These are phyloP conservation scores for Varecia variegata DNA, from an alignment of 2,797 vertebrate species.

Conservation along the genomic window DNA sequence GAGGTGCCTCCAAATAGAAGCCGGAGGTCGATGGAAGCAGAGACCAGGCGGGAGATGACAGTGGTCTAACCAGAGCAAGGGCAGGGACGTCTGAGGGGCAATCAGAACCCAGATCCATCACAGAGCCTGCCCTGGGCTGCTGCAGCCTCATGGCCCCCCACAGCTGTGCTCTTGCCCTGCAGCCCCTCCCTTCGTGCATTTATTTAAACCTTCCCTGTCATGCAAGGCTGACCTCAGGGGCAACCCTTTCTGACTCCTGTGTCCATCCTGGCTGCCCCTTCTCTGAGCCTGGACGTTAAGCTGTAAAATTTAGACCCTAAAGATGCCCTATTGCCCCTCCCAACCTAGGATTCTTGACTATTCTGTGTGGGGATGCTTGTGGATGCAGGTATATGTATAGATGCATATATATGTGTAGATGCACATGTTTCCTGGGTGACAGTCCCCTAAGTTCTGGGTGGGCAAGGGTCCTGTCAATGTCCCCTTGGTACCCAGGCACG, in stretches of 20 bases:
- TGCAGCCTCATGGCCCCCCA: background rate
- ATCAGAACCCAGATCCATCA: background rate
- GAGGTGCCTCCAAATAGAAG: background rate
- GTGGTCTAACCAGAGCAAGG: background rate
- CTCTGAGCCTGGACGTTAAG: background rate
- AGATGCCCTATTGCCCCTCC: background rate
- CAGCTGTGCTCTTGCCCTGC: fast-evolving
- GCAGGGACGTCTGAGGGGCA: background rate
- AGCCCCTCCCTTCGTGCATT: background rate
- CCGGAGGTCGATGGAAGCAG: background rate
- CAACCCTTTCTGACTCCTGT: background rate
- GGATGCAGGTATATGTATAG: background rate
- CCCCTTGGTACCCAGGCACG: background rate
- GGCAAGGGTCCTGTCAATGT: background rate
- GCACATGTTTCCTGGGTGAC: background rate
- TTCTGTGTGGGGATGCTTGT: background rate
- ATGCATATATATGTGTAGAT: fast-evolving
- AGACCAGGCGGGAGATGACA: too few species aligned
- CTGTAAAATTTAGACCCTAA: background rate
- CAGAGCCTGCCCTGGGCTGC: background rate
- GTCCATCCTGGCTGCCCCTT: background rate
- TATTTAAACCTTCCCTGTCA: background rate
- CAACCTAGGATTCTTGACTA: background rate
- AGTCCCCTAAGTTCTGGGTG: conserved; percentile 60
- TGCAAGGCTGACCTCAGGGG: background rate